Base-by-base conservation (phyloP, 2,888 invertebrate genomes). In the Phortica magna region DNA sequence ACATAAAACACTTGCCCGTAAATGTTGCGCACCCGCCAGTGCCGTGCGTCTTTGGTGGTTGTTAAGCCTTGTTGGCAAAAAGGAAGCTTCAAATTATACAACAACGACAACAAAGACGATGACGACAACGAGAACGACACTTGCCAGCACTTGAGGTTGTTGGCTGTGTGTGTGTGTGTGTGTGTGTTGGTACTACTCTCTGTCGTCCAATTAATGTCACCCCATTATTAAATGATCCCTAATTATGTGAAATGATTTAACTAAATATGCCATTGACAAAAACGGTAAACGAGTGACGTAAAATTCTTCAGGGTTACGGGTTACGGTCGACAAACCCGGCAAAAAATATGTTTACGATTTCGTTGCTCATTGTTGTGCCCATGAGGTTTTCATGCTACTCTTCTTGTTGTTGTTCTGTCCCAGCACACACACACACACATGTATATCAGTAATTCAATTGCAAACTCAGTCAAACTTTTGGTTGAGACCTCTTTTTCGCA, bases 171-270 rank as follows among this genome's bases (percentile, higher is more conserved):
- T 76, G 77, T 53, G 75, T 73, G 74, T 68, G 59, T 75, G 57
- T 73, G 74, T 77, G 70, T 81, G 83, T 82, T 81, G 83, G 81
- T 84, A 88, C 10, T 22, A 19, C 59, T 61, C 61, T 61, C 61
- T 22, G 61, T 53, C 70, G 48, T 88, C 88, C 91, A 91, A 92
- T 92, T 92, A 92, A 92, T 91, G 91, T 91, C 91, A 91, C 91
- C 91, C 91, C 89, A 91, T 91, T 91, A 90, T 90, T 90, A 91
- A 91, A 91, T 90, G 91, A 91, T 90, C 90, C 91, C 91, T 92
- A 92, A 92, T 92, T 92, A 91, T 91, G 90, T 90, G 89, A 91
- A 91, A 91, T 90, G 90, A 91, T 90, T 90, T 89, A 88, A 89
- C 87, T 87, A 88, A 85, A 87, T 87, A 85, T 83, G 87, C 85